Percentiles rank a stretch among this genome's conserved stretches.
Conservation (phyloP, 2,797 vertebrate species). For the Podargus strigoides region DNA sequence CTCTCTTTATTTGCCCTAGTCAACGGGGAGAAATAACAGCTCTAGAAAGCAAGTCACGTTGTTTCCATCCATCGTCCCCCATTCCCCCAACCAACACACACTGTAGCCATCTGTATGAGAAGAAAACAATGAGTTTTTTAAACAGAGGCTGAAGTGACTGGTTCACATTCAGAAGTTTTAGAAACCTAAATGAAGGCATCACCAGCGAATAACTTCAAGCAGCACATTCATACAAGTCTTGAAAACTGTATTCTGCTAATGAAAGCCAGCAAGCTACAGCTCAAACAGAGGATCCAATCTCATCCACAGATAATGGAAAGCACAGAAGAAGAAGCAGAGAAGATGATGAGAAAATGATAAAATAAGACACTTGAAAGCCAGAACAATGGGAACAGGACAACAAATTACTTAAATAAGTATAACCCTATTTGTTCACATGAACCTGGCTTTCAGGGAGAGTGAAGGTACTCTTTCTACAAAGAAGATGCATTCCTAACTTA, state of each 20-base stretch:
- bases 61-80: too few species aligned
- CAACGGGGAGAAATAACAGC: not conserved
- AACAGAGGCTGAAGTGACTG: not conserved
- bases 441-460: not conserved
- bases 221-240: not conserved
- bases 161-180: not conserved
- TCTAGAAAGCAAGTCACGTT: not conserved
- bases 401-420: not conserved
- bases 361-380: not conserved
- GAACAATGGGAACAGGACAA: not conserved
- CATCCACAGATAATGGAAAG: not conserved
- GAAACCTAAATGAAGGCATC: not conserved
- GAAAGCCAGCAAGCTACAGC: not conserved
- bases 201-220: not conserved
- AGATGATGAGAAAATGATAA: not conserved
- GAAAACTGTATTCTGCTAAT: not conserved
- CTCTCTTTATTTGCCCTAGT: not conserved
- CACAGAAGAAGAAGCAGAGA: not conserved
- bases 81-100: too few species aligned
- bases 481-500: not conserved
- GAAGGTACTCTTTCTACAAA: not conserved
- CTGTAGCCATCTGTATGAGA: not conserved
- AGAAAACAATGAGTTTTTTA: not conserved
- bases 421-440: not conserved
- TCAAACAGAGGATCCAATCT: not conserved